phyloP scores from a whole-genome alignment of 2,888 invertebrate species.

The Nomada fabriciana region DNA sequence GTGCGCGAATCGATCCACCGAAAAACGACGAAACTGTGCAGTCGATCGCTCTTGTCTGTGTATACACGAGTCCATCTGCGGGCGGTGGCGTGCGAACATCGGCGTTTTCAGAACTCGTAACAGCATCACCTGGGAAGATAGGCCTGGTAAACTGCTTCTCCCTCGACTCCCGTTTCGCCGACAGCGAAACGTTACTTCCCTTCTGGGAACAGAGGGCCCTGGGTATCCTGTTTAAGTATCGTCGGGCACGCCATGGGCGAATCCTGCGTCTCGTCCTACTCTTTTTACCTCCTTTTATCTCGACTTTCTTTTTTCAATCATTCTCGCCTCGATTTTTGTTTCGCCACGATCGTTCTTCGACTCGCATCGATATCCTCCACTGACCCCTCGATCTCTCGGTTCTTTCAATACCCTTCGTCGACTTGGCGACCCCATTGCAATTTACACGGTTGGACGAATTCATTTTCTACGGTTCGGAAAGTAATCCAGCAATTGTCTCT shows the following conservation, averaged over 20 bases:
- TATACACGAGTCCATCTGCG: slow-evolving; percentile 37
- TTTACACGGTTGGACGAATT: too few species aligned
- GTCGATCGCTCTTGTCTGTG: slow-evolving; percentile 32
- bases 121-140: slow-evolving; percentile 74
- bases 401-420: too few species aligned
- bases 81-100: slow-evolving; percentile 72
- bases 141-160: slow-evolving; percentile 51
- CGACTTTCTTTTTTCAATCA: neutral
- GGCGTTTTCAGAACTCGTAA: slow-evolving; percentile 73
- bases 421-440: too few species aligned
- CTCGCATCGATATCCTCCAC: too few species aligned
- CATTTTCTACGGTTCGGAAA: too few species aligned
- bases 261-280: slow-evolving; percentile 73
- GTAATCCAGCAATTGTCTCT: too few species aligned
- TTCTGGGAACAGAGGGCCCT: slow-evolving; percentile 75
- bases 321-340: neutral
- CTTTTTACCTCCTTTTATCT: slow-evolving; percentile 42
- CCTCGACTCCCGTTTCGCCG: slow-evolving; percentile 74
- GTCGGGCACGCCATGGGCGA: slow-evolving; percentile 80
- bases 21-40: neutral
- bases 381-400: too few species aligned
- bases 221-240: slow-evolving; percentile 78
- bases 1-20: slow-evolving; percentile 2
- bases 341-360: neutral
- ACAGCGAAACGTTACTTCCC: slow-evolving; percentile 74